Percentiles rank a stretch among this genome's conserved stretches.
These are phyloP conservation scores for Coptodon rendalli DNA, from an alignment of 2,113 vertebrate species.

Conservation along the genomic window DNA sequence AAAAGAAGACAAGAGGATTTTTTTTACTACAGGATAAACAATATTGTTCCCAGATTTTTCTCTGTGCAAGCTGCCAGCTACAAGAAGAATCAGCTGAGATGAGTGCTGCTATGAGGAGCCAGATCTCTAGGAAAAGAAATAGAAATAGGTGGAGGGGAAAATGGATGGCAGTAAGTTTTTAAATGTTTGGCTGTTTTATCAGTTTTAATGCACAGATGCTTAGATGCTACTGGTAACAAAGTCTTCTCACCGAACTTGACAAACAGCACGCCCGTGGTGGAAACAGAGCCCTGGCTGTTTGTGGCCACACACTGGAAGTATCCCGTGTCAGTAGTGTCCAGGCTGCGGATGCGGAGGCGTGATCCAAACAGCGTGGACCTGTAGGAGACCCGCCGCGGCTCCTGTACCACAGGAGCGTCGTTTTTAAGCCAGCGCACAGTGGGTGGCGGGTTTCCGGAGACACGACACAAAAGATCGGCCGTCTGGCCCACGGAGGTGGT, in stretches of 20 bases:
- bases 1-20: conserved; percentile 62
- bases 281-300: conserved; percentile 84
- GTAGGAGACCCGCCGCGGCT: conserved; percentile 89
- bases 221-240: not conserved
- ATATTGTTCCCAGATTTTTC: conserved; percentile 54
- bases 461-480: conserved; percentile 87
- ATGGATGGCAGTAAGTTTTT: not conserved
- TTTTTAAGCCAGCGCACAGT: conserved; percentile 94
- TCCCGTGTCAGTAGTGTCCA: conserved; percentile 95
- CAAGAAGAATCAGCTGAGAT: not conserved
- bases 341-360: conserved; percentile 89
- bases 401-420: conserved; percentile 91
- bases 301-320: conserved; percentile 97
- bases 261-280: conserved; percentile 90
- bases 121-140: not conserved
- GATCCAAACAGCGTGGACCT: conserved; percentile 84
- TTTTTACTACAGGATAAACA: conserved; percentile 56
- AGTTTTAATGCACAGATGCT: not conserved
- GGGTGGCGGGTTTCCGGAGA: conserved; percentile 85
- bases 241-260: conserved; percentile 90
- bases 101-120: not conserved
- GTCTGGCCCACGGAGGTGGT: conserved; percentile 92
- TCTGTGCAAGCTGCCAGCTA: conserved; percentile 31
- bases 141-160: not conserved
- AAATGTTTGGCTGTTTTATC: not conserved